phyloP scores from a whole-genome alignment of 2,797 vertebrate genomes.

The Artibeus jamaicensis region DNA sequence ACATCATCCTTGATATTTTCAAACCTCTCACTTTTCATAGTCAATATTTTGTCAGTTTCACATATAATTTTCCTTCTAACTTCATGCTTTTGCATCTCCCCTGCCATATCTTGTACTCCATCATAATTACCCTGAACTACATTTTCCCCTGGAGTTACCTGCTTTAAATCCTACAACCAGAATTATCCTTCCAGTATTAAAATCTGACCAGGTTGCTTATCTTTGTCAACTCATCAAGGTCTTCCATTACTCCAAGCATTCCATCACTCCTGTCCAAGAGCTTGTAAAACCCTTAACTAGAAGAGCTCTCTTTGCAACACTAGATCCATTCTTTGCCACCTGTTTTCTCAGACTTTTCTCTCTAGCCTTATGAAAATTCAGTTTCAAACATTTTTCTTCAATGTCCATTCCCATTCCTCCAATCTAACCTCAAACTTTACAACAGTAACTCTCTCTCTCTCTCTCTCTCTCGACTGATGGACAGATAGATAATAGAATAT shows the following conservation, averaged over 20 bases:
- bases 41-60: not conserved
- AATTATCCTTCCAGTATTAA: not conserved
- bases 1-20: not conserved
- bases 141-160: not conserved
- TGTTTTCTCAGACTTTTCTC: not conserved
- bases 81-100: not conserved
- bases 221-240: not conserved
- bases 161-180: not conserved
- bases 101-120: not conserved
- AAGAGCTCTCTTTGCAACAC: fast-evolving
- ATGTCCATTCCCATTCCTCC: too few relatives aligned
- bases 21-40: not conserved
- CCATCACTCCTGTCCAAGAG: not conserved
- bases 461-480: not conserved
- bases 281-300: not conserved
- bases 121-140: not conserved
- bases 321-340: not conserved
- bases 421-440: not conserved
- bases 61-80: not conserved
- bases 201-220: not conserved
- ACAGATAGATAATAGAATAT: not conserved
- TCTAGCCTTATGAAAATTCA: not conserved
- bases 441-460: not conserved
- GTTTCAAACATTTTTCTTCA: not conserved
- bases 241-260: not conserved